A percentile compares a stretch with the other conserved stretches of the same genome.
Conservation (phyloP, 2,113 vertebrate genomes). For the Zapus hudsonius region DNA sequence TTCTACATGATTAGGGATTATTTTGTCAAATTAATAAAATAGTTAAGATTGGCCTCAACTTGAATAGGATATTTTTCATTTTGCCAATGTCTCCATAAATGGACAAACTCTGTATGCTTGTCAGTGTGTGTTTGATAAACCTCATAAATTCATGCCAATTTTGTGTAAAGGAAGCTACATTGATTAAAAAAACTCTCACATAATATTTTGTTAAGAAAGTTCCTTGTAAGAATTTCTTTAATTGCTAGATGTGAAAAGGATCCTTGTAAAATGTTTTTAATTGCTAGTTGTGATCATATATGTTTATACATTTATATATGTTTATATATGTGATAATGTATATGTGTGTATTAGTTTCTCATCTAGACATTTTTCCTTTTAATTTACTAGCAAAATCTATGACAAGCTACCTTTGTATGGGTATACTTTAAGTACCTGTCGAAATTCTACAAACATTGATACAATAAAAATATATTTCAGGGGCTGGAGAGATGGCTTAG, state of each 20-base stretch:
- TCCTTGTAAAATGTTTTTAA: conserved; percentile 4
- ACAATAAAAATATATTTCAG: background rate
- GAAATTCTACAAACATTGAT: conserved; percentile 27
- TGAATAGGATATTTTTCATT: background rate
- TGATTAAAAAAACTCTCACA: background rate
- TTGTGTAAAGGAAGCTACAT: background rate
- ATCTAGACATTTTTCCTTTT: background rate
- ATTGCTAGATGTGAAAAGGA: background rate
- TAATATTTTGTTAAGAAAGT: conserved; percentile 13
- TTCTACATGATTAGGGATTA: background rate
- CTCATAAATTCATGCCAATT: conserved; percentile 12
- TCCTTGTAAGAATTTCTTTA: conserved; percentile 11
- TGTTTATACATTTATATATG: background rate
- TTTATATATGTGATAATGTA: background rate
- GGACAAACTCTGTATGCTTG: background rate
- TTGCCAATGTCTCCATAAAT: background rate
- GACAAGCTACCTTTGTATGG: background rate
- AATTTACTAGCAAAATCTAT: background rate
- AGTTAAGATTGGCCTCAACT: background rate
- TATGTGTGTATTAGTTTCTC: background rate
- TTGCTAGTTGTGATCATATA: background rate
- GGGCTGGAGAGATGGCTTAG: too few relatives aligned
- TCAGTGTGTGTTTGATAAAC: background rate
- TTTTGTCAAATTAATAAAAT: conserved; percentile 40
- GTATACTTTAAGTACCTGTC: background rate